Evolutionary conservation across 2,797 vertebrate genomes (phyloP).

Genomic region (Sarcoramphus papa): DNA sequence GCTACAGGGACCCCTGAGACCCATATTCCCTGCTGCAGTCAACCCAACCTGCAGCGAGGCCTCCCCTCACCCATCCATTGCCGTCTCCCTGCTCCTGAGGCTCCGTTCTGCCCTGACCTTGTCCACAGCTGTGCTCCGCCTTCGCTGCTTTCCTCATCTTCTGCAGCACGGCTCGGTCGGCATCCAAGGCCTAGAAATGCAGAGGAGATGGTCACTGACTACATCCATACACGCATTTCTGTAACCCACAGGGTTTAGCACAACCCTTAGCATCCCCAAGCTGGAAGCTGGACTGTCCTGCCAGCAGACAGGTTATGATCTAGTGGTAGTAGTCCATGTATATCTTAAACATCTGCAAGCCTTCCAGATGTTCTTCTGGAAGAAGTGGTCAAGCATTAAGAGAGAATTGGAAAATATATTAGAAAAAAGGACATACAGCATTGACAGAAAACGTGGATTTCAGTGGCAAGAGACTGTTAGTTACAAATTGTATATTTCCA

Average conservation of each 20-base stretch:
- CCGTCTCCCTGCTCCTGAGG: background rate
- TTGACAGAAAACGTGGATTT: background rate
- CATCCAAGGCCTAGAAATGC: constrained; percentile 75
- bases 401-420: background rate
- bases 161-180: constrained; percentile 78
- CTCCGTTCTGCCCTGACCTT: constrained; percentile 67
- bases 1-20: background rate
- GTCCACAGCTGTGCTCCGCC: constrained; percentile 78
- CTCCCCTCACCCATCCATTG: background rate
- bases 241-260: background rate
- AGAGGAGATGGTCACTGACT: constrained; percentile 22
- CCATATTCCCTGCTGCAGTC: background rate
- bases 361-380: background rate
- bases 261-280: too few relatives aligned
- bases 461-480: background rate
- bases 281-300: background rate
- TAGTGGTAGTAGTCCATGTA: background rate
- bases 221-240: background rate
- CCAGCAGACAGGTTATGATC: background rate
- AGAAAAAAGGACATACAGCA: background rate
- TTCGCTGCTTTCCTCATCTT: constrained; percentile 86
- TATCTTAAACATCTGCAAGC: background rate
- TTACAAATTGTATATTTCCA: background rate
- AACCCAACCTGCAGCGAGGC: background rate
- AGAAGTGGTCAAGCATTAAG: background rate